These are phyloP conservation scores for Ariolimax columbianus DNA, from an alignment of 2,888 invertebrate species.

Conservation along the genomic window DNA sequence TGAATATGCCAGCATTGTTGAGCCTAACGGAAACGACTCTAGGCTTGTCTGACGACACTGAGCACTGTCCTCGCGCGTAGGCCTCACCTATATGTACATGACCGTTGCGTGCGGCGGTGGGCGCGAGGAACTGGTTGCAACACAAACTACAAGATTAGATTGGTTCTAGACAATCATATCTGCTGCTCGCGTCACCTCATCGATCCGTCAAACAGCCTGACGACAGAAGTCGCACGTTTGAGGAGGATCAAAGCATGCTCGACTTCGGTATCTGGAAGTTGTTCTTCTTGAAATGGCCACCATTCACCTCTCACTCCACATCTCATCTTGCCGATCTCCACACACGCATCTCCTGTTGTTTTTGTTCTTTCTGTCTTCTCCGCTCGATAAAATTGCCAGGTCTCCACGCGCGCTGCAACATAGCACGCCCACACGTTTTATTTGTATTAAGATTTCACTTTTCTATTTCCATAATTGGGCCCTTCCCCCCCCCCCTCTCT, in stretches of 20 bases:
- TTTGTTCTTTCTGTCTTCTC: not conserved
- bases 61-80: too few species aligned
- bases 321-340: not conserved
- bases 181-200: constrained; percentile 28
- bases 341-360: not conserved
- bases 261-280: not conserved
- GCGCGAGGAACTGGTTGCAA: not conserved
- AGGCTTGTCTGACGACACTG: not conserved
- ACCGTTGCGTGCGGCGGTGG: not conserved
- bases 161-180: constrained; percentile 29
- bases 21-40: not conserved
- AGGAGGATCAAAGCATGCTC: constrained; percentile 20
- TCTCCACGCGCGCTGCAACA: not conserved
- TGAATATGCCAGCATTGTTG: not conserved
- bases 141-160: constrained; percentile 17
- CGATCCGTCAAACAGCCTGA: constrained; percentile 20
- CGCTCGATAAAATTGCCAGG: constrained; percentile 12
- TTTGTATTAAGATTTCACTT: not conserved
- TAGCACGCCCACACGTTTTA: not conserved
- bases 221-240: constrained; percentile 25
- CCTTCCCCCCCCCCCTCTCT: too few species aligned
- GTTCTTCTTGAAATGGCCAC: not conserved
- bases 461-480: not conserved
- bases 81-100: not conserved
- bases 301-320: not conserved